phyloP scores from a whole-genome alignment of 2,888 invertebrate genomes.

The Athripsodes cinereus region DNA sequence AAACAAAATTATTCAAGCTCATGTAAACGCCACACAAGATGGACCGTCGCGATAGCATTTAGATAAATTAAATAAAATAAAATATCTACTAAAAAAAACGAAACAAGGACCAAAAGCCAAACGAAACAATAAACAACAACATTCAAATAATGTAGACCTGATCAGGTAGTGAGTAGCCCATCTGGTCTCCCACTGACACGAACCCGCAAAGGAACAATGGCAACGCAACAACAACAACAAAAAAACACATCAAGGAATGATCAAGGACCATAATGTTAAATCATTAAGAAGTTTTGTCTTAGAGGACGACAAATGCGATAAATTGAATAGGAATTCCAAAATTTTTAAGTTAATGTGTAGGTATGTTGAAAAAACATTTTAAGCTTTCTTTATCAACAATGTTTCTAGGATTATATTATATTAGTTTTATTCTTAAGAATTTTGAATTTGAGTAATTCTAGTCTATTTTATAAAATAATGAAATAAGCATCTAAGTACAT shows the following conservation, averaged over 20 bases:
- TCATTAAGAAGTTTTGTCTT: background rate
- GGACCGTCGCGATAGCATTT: constrained; percentile 8
- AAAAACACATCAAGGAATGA: background rate
- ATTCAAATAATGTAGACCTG: background rate
- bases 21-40: constrained; percentile 3
- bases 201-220: background rate
- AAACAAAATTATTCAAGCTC: too few species aligned
- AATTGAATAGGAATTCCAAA: too few species aligned
- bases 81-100: too few species aligned
- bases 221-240: background rate
- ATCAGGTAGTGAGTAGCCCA: background rate
- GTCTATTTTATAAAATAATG: too few species aligned
- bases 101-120: constrained; percentile 20
- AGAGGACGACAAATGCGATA: background rate
- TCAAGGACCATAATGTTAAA: background rate
- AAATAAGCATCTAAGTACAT: too few species aligned
- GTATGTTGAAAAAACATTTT: too few species aligned
- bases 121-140: constrained; percentile 2
- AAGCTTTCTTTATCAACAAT: too few species aligned
- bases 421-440: too few species aligned
- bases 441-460: too few species aligned
- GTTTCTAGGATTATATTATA: too few species aligned
- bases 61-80: constrained; percentile 14
- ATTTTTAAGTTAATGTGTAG: too few species aligned
- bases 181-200: constrained; percentile 1